Base-by-base conservation (phyloP, 1,140 invertebrate species). In the Megalonaias nervosa region DNA sequence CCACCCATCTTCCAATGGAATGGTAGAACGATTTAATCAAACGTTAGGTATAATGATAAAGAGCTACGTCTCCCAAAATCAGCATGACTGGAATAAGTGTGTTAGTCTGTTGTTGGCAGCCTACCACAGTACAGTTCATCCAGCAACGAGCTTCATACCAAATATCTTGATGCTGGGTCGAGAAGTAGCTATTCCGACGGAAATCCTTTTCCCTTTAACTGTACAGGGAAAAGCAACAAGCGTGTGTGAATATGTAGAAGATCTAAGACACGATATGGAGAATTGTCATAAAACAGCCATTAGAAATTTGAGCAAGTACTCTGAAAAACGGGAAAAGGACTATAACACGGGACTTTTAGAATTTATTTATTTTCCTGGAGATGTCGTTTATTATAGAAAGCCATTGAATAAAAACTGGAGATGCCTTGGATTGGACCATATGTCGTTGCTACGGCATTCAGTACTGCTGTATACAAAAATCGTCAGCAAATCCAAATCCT, bases 31-130 rank as follows among this genome's bases (percentile, higher is more conserved):
- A 14, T 38, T 74, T 55, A 74, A 74, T 57, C 2, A 19, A 11
- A 74, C 62, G 1, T 21, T 65, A 11, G n/a, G 65, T 9, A 65
- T 31, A 26, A 74, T 79, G 77, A 55, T 79, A 31, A 68, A 59
- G 19, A 66, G 66, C 1, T 74, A 79, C 56, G 16, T 74, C 21
- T 17, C n/a, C 6, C 60, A 62, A 11, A 23, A 79, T 23, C 77
- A 79, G n/a, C 67, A 67, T 17, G 67, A 70, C 17, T 79, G 77
- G 71, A 59, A 79, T 23, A 48, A 64, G 14, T 1, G 74, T 64
- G 59, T 78, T 2, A 64, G 65, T 2, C 69, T 65, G 38, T 62
- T 78, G 17, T 64, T 71, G 14, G 77, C 66, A 1, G 71, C 77
- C 5, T 79, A 65, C 48, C 15, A 60, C 17, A 26, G 71, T 9